Evolutionary conservation across 2,113 vertebrate genomes (phyloP).

Genomic region (Erinaceus europaeus): DNA sequence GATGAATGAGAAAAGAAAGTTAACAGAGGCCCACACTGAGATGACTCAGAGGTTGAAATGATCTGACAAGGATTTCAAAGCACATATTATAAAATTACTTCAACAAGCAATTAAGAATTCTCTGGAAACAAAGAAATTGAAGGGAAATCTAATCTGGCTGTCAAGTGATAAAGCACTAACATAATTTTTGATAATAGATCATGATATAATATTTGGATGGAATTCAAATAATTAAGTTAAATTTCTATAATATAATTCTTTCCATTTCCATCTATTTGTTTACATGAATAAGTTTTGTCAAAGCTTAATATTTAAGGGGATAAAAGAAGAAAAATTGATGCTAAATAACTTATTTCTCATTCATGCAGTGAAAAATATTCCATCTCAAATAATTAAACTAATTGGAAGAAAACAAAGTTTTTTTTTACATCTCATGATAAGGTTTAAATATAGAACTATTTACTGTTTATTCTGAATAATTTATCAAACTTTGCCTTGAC

Average conservation of each 20-base stretch:
- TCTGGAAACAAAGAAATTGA: constrained; percentile 24
- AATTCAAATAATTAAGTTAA: constrained; percentile 25
- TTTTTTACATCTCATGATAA: background rate
- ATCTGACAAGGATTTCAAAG: background rate
- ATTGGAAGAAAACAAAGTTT: background rate
- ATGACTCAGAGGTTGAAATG: background rate
- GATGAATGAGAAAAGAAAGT: background rate
- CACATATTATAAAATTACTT: background rate
- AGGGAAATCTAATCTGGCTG: constrained; percentile 32
- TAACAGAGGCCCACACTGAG: background rate
- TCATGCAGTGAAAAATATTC: background rate
- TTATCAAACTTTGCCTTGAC: background rate
- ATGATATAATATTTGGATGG: background rate
- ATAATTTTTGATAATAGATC: constrained; percentile 22
- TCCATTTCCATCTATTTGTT: background rate
- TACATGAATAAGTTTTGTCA: background rate
- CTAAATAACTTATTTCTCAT: constrained; percentile 18
- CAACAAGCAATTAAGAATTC: constrained; percentile 26
- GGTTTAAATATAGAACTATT: background rate
- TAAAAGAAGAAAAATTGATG: background rate
- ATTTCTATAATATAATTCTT: background rate
- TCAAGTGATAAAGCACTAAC: constrained; percentile 34
- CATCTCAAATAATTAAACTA: constrained; percentile 1
- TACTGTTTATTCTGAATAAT: background rate
- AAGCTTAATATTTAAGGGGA: background rate